Percentiles rank a stretch among this genome's conserved stretches.
phyloP scores from a whole-genome alignment of 2,888 invertebrate genomes.

The Sinopyrophorus schimmeli region DNA sequence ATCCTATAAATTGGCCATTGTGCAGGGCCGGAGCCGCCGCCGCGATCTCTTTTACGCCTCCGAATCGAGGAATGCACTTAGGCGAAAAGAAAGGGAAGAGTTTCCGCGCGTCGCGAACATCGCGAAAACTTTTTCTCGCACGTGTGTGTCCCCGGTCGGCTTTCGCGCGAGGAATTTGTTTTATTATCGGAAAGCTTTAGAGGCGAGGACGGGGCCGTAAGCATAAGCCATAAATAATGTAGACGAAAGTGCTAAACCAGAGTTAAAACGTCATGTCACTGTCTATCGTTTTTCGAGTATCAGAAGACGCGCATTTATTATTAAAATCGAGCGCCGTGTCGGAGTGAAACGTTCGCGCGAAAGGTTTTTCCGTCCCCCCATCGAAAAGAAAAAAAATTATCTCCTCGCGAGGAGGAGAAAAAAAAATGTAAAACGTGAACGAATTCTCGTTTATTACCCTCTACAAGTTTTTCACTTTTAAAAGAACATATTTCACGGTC shows the following conservation, averaged over 20 bases:
- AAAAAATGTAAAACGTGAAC: no score
- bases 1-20: no score
- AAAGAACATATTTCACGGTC: conserved; percentile 15
- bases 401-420: no score
- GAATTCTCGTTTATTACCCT: conserved; percentile 22
- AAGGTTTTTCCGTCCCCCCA: no score
- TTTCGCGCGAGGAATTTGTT: no score
- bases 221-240: conserved; percentile 18
- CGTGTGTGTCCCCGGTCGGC: no score
- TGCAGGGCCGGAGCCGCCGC: no score
- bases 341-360: conserved; percentile 8
- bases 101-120: no score
- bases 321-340: conserved; percentile 22
- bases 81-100: no score
- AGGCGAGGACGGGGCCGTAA: conserved; percentile 2
- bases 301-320: conserved; percentile 24
- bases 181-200: conserved; percentile 10
- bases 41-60: no score
- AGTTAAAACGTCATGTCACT: conserved; percentile 28
- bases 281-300: conserved; percentile 18
- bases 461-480: conserved; percentile 12
- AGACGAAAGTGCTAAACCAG: conserved; percentile 17
- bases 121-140: no score
- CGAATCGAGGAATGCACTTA: no score
- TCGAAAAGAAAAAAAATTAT: conserved; percentile 7